A percentile compares a stretch with the other conserved stretches of the same genome.
These are phyloP conservation scores for Pogoniulus pusillus DNA, from an alignment of 2,797 vertebrate species.

Conservation along the genomic window DNA sequence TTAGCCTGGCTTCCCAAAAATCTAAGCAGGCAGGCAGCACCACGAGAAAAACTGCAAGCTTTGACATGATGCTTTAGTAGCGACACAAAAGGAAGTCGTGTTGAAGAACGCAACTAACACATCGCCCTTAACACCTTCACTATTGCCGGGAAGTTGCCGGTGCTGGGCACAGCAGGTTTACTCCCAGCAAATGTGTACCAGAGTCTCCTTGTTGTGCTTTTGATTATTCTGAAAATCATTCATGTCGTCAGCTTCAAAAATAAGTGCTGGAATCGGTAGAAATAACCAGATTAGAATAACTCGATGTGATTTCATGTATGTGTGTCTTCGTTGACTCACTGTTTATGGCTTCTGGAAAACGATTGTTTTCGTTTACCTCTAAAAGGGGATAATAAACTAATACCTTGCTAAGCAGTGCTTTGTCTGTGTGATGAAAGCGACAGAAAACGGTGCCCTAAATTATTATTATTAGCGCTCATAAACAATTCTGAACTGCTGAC, in stretches of 20 bases:
- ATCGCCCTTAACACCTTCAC: background rate
- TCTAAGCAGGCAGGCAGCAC: background rate
- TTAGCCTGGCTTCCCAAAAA: background rate
- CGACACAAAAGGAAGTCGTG: constrained; percentile 22
- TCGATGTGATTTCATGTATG: background rate
- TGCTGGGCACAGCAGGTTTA: constrained; percentile 37
- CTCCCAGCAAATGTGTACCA: background rate
- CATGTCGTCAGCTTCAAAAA: background rate
- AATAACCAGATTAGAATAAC: background rate
- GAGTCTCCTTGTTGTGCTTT: background rate
- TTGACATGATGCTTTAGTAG: background rate
- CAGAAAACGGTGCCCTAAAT: background rate
- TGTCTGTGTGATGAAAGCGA: background rate
- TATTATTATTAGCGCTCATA: background rate
- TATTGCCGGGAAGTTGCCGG: constrained; percentile 5
- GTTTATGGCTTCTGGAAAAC: background rate
- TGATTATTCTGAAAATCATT: background rate
- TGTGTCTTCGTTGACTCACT: background rate
- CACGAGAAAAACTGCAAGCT: background rate
- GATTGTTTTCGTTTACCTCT: background rate
- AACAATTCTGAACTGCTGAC: background rate
- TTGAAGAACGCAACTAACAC: background rate
- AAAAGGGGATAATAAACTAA: background rate
- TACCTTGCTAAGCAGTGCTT: background rate
- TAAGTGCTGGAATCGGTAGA: background rate